Evolutionary conservation across 2,113 vertebrate species (phyloP).

Genomic region (Menura novaehollandiae): DNA sequence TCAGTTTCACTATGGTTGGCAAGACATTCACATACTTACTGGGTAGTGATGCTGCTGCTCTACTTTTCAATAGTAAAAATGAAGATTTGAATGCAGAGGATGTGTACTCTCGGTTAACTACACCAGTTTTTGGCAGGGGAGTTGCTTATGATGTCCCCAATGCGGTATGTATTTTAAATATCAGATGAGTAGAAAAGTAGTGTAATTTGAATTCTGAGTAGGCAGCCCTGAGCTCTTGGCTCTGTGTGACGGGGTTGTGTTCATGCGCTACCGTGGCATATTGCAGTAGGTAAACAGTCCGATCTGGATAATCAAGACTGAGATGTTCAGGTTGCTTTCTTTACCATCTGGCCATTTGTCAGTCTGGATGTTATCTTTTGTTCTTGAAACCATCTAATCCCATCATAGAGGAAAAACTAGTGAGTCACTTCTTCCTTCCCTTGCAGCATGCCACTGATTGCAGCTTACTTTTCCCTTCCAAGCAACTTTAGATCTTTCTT

Average conservation of each 20-base stretch:
- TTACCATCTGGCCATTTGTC: background rate
- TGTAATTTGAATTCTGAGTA: background rate
- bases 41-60: conserved; percentile 90
- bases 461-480: background rate
- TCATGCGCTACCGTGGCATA: fast-evolving
- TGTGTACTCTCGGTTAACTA: conserved; percentile 90
- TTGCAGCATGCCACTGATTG: background rate
- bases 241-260: background rate
- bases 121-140: conserved; percentile 94
- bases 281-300: background rate
- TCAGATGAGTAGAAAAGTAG: background rate
- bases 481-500: background rate
- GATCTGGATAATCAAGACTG: background rate
- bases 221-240: background rate
- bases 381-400: background rate
- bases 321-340: background rate
- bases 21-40: conserved; percentile 95
- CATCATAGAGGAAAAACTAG: background rate
- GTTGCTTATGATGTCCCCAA: conserved; percentile 96
- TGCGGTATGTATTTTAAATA: conserved; percentile 70
- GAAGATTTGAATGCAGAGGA: conserved; percentile 97
- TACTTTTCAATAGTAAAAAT: conserved; percentile 97
- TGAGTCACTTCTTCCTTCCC: background rate
- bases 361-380: background rate
- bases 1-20: conserved; percentile 98